Evolutionary conservation across 2,888 invertebrate species (phyloP), one percentile per base, ranked within the genome.

Genomic region (Neoascia interrupta): DNA sequence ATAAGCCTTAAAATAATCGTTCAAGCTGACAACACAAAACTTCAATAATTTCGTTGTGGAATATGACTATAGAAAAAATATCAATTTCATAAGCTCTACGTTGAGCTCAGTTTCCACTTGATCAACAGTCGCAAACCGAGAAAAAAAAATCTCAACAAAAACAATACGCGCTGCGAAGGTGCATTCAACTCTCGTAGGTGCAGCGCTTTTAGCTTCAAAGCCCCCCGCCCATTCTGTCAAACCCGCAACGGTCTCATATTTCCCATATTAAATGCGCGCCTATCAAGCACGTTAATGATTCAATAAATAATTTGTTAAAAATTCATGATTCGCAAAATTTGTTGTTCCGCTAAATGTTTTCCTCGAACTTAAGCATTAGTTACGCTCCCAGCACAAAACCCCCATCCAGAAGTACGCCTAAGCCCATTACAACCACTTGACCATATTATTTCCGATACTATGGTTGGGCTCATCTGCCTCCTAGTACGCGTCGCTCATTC

Each of bases 171-270:
- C 18, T 47, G 21, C 47, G 26, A 23, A 47, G 31, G 63, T 63
- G 16, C 72, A 41, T 56, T 72, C 54, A 63, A 54, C 72, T 28
- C 63, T n/a, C n/a, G n/a, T n/a, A 37, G n/a, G 34, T 49, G 54
- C 47, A 41, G 45, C 21, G 5, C 21, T 15, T 15, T 36, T 36
- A 23, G 15, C 15, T 23, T 64, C 23, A 3, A 15, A 39, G 36
- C 31, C 37, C 54, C 47, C 16, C n/a, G n/a, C n/a, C n/a, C n/a
- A n/a, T n/a, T n/a, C n/a, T 47, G n/a, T 49, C 19, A 36, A 3
- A 23, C 47, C 31, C 31, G 41, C 72, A 70, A 39, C 47, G 19
- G 45, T 64, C 58, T 66, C 56, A 8, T 31, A 47, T 74, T 60
- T 66, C 60, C n/a, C n/a, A n/a, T n/a, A 45, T 39, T 45, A 13